These are phyloP conservation scores for Dasyprocta punctata DNA, from an alignment of 2,113 vertebrate species.

Conservation along the genomic window DNA sequence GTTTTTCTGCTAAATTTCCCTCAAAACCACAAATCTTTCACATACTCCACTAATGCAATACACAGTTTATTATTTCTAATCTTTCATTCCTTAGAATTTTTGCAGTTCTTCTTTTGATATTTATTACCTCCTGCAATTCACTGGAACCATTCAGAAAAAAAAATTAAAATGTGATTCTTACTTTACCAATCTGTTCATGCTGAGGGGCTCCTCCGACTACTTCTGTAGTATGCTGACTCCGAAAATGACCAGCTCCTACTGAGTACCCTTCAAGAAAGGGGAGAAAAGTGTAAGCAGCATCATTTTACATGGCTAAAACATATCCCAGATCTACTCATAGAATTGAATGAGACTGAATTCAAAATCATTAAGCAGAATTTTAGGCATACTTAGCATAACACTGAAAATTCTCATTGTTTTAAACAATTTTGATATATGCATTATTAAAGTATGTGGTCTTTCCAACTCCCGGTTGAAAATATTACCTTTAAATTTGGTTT, in stretches of 20 bases:
- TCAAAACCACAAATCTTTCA: neutral
- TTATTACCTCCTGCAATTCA: neutral
- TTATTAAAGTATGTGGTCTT: neutral
- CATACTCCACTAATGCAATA: neutral
- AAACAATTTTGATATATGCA: neutral
- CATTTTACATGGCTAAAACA: neutral
- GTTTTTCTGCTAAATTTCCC: neutral
- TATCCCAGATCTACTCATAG: neutral
- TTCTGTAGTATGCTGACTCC: slow-evolving; percentile 86
- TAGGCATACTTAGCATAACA: neutral
- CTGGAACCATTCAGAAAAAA: neutral
- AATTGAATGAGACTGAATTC: neutral
- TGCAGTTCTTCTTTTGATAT: neutral
- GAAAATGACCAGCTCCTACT: slow-evolving; percentile 94
- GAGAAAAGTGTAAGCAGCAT: neutral
- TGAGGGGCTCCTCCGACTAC: slow-evolving; percentile 96
- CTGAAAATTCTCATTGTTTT: neutral
- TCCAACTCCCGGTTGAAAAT: slow-evolving; percentile 19
- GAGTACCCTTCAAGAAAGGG: slow-evolving; percentile 90
- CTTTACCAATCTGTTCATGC: slow-evolving; percentile 95
- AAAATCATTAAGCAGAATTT: neutral
- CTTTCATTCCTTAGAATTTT: neutral
- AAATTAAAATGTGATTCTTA: slow-evolving; percentile 82
- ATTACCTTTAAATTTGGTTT: neutral
- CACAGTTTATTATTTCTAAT: neutral